Base-by-base conservation (phyloP, 1,140 invertebrate genomes). In the Anastrepha ludens region DNA sequence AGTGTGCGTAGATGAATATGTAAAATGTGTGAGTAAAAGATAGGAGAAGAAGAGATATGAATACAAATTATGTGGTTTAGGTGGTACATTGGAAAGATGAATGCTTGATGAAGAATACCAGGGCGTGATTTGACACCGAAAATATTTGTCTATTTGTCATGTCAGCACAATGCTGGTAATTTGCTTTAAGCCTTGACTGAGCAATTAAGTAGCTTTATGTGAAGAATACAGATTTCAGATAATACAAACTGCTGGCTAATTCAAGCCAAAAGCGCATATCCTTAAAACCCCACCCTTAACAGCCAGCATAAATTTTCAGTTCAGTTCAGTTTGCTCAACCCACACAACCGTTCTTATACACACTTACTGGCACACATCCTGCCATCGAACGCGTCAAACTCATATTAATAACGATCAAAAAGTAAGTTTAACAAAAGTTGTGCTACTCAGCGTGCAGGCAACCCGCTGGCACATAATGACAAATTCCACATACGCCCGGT, bases 351-450 rank as follows among this genome's bases (percentile, higher is more conserved):
- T 11, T 6, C n/a, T 64, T 64, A 67, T 13, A 3, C 39, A 67
- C 29, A n/a, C 4, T 3, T 41, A 7, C 4, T 9, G 17, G 11
- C 41, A 50, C 44, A 9, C 17, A 74, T 20, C 3, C 70, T 17
- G 41, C 44, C 47, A 15, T n/a, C 9, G 15, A 9, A 47, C 1
- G 44, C 70, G 60, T 62, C 8, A 50, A 81, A 81, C 47, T 81
- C 47, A 81, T 55, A 81, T 81, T 81, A 81, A 81, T 81, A 81
- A 81, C 74, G 47, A 50, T 81, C 74, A 81, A 81, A 50, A 81
- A 81, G 47, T 20, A 55, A 81, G 74, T 81, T 55, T 20, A 58
- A 29, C 74, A n/a, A 81, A 81, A 81, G 47, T 81, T 81, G 11
- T 74, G 8, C 55, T 3, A 55, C 47, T 50, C 74, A 1, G 50